phyloP scores from a whole-genome alignment of 2,797 vertebrate genomes.

The Mus spretus region DNA sequence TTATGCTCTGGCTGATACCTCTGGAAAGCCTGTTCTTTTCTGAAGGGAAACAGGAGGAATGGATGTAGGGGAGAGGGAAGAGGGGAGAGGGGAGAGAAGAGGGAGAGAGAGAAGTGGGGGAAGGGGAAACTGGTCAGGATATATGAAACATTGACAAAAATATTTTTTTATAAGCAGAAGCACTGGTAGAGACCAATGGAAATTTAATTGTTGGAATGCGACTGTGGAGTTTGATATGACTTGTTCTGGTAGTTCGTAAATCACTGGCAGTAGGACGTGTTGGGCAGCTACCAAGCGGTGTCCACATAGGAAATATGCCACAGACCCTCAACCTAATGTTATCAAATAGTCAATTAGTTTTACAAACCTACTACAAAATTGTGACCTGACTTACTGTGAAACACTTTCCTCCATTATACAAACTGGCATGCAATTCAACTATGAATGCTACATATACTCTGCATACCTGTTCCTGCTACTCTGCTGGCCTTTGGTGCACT shows the following conservation, averaged over 20 bases:
- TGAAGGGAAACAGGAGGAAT: not conserved
- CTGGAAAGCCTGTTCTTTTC: not conserved
- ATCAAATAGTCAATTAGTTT: conserved; percentile 28
- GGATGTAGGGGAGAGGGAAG: not conserved
- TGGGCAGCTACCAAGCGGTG: conserved; percentile 1
- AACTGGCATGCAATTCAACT: not conserved
- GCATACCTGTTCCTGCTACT: conserved; percentile 23
- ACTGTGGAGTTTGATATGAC: not conserved
- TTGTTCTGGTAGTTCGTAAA: not conserved
- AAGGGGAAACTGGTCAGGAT: not conserved
- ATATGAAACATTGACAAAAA: not conserved
- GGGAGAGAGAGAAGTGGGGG: not conserved
- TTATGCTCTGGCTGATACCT: not conserved
- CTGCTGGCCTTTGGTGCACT: not conserved
- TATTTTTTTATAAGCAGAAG: not conserved
- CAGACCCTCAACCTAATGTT: not conserved
- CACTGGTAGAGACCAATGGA: not conserved
- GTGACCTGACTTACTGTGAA: conserved; percentile 45
- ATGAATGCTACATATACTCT: not conserved
- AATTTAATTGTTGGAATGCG: conserved; percentile 1
- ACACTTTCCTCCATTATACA: conserved; percentile 58
- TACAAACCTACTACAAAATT: conserved; percentile 53
- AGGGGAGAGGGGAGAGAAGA: not conserved
- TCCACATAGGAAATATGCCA: conserved; percentile 34
- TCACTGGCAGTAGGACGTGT: not conserved